Conservation (phyloP, 2,888 invertebrate species). For the Flexamia atlantica region DNA sequence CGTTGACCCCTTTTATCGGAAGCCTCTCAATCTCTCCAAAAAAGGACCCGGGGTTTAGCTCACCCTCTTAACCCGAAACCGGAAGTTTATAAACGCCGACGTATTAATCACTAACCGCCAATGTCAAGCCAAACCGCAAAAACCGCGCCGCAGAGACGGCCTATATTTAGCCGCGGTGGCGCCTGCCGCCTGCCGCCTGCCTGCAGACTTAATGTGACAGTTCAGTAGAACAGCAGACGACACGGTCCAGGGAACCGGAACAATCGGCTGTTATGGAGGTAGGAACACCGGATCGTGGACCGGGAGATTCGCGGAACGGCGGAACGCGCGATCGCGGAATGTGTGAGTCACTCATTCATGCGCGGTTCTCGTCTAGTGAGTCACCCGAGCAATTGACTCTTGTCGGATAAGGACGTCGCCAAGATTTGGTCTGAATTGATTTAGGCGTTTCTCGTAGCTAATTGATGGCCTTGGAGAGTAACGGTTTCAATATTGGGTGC, state of each 20-base stretch:
- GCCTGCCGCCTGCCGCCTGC: neutral
- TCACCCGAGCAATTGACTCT: conserved; percentile 6
- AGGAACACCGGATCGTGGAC: conserved; percentile 26
- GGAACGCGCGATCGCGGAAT: conserved; percentile 27
- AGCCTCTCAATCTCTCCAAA: no score
- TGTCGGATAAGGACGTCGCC: neutral
- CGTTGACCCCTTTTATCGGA: no score
- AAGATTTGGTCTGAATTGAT: neutral
- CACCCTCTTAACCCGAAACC: neutral
- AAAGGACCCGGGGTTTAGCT: neutral
- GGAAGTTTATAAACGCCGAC: neutral
- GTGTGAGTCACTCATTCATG: conserved; percentile 50
- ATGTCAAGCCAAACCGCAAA: conserved; percentile 14
- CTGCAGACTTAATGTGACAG: conserved; percentile 13
- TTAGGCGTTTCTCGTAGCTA: neutral
- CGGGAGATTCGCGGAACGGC: conserved; percentile 13
- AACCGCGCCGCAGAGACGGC: conserved; percentile 2
- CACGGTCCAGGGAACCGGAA: conserved; percentile 38
- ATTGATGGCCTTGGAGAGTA: neutral
- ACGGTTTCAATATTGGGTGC: neutral
- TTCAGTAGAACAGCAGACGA: conserved; percentile 35
- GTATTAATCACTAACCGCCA: neutral
- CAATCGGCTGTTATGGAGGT: conserved; percentile 46
- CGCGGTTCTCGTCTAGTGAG: neutral
- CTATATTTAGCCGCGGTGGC: conserved; percentile 25